Evolutionary conservation across 1,140 invertebrate species (phyloP).

Genomic region (Apis laboriosa): DNA sequence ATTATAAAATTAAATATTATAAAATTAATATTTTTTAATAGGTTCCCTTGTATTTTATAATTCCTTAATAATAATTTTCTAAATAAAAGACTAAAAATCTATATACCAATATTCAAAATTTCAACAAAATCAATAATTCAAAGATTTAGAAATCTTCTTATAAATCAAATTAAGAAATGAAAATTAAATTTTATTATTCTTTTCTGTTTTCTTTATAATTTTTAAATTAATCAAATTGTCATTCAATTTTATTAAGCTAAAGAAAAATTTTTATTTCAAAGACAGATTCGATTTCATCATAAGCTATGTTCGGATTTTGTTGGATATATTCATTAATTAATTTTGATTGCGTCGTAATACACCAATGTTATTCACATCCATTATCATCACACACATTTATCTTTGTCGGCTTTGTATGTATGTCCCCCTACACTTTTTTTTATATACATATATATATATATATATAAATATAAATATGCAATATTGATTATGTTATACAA

Average conservation of each 20-base stretch:
- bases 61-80: too few species aligned
- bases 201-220: neutral
- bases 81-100: too few species aligned
- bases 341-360: constrained; percentile 7
- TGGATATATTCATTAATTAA: constrained; percentile 19
- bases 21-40: too few species aligned
- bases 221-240: neutral
- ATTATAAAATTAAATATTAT: too few species aligned
- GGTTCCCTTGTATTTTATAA: too few species aligned
- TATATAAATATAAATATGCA: constrained; percentile 33
- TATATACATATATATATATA: constrained; percentile 13
- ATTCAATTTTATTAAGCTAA: neutral
- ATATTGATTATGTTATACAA: constrained; percentile 45
- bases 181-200: neutral
- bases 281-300: neutral
- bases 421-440: neutral
- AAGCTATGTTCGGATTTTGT: constrained; percentile 1
- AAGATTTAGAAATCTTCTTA: too few species aligned
- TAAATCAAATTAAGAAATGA: neutral
- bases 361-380: constrained; percentile 10
- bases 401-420: constrained; percentile 30
- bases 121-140: too few species aligned
- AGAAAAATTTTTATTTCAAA: neutral
- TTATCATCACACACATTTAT: constrained; percentile 13
- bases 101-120: too few species aligned